Evolutionary conservation across 2,797 vertebrate genomes (phyloP), one percentile per base, ranked within the genome.

Genomic region (Moxostoma hubbsi): DNA sequence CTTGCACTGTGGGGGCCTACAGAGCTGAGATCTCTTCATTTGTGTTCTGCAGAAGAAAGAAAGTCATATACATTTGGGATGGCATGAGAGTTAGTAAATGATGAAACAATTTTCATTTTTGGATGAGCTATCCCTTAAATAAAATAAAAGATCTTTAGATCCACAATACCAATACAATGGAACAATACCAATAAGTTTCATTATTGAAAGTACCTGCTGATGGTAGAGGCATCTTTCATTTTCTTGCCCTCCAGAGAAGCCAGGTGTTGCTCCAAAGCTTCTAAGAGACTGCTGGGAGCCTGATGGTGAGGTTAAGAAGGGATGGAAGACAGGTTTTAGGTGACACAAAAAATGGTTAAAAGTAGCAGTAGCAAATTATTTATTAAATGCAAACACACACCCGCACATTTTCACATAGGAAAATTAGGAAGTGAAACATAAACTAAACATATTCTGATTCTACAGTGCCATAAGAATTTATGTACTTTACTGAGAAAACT

Each of bases 261-360:
- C 91, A 99, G 92, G 87, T 99, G 97, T 84, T 98, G 96, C 90
- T 97, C 96, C 88, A 99, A 89, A 84, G 96, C 96, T 94, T 98
- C 96, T 90, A 97, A 92, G 87, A 98, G 96, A 90, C 96, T 95
- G 89, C 92, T 95, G 79, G 96, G 96, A 81, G 96, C 95, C 97
- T 98, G 87, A 58, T 77, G 74, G 78, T 59, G 69, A 77, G 62
- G 64, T 77, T 46, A 63, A 13, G 62, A 77, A 18, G 55, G 72
- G 65, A 77, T 73, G 77, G 74, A 82, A 83, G 68, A 83, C 47
- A 75, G 58, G 71, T 86, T 82, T 86, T 57, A 86, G 85, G 58
- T 12, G 65, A 49, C 55, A 73, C 70, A 58, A 57, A 64, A 66
- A 73, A 66, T 73, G 55, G 66, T 66, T 45, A 9, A 58, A 64